Evolutionary conservation across 2,113 vertebrate species (phyloP).

Genomic region (Neoarius graeffei): DNA sequence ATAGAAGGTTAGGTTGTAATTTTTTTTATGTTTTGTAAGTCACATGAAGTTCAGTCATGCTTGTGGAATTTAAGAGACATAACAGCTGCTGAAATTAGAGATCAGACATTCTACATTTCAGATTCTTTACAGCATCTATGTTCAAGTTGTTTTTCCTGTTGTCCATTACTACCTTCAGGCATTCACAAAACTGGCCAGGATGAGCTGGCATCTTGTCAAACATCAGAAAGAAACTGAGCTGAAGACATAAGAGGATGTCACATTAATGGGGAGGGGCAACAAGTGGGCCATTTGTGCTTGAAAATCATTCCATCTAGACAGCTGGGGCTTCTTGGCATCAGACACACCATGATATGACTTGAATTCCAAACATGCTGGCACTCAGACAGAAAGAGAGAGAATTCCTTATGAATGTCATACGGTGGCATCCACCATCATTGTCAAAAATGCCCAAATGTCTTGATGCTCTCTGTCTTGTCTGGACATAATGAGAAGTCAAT

Average conservation of each 20-base stretch:
- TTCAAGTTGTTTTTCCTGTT: not conserved
- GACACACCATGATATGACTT: slow-evolving; percentile 5
- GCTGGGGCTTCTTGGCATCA: slow-evolving; percentile 20
- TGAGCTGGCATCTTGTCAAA: not conserved
- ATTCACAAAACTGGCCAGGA: too few species aligned
- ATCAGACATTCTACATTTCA: not conserved
- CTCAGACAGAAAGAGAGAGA: not conserved
- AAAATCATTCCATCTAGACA: slow-evolving; percentile 30
- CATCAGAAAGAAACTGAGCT: not conserved
- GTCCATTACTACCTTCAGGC: not conserved
- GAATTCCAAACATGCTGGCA: not conserved
- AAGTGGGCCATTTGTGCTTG: slow-evolving; percentile 1
- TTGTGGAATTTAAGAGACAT: not conserved
- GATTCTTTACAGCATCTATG: not conserved
- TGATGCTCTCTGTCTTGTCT: not conserved
- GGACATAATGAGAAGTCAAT: not conserved
- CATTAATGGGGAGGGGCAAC: not conserved
- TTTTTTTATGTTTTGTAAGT: not conserved
- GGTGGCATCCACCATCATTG: slow-evolving; percentile 12
- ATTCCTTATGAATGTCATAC: slow-evolving; percentile 14
- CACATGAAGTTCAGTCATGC: not conserved
- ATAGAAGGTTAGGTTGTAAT: not conserved
- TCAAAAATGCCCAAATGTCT: not conserved
- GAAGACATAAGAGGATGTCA: not conserved
- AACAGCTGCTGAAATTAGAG: not conserved